A percentile compares a stretch with the other conserved stretches of the same genome.
Conservation (phyloP, 2,888 invertebrate genomes). For the Luffia ferchaultella region DNA sequence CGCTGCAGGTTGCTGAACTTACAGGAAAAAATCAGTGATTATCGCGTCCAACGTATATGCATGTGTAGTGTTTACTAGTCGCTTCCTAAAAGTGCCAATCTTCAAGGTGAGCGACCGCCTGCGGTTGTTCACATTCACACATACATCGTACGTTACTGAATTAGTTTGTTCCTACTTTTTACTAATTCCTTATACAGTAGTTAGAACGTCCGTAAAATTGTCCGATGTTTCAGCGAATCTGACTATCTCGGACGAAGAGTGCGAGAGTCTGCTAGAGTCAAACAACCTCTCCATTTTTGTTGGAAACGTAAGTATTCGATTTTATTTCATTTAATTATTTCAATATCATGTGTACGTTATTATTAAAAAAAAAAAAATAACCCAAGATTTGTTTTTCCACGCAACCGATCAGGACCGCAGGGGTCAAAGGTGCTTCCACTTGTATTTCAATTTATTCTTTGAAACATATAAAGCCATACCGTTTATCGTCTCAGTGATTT, state of each 20-base stretch:
- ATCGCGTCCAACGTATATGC: background rate
- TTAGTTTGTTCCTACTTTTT: slow-evolving; percentile 8
- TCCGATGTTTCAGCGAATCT: slow-evolving; percentile 38
- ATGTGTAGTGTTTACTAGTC: slow-evolving; percentile 2
- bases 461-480: background rate
- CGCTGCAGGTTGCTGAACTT: background rate
- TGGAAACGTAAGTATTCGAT: slow-evolving; percentile 43
- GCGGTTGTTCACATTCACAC: background rate
- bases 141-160: background rate
- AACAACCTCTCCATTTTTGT: slow-evolving; percentile 51
- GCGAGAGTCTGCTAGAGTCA: slow-evolving; percentile 45
- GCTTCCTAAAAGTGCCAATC: slow-evolving; percentile 1
- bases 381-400: background rate
- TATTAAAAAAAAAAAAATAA: background rate
- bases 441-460: background rate
- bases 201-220: background rate
- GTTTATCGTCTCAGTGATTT: background rate
- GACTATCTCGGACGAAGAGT: slow-evolving; percentile 51
- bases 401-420: background rate
- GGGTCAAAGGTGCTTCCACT: background rate
- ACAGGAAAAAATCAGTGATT: background rate
- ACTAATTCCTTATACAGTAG: background rate
- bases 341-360: background rate
- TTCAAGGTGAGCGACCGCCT: slow-evolving; percentile 3
- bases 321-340: background rate